Percentiles rank a stretch among this genome's conserved stretches.
Conservation (phyloP, 2,113 vertebrate species). For the Pavo muticus region DNA sequence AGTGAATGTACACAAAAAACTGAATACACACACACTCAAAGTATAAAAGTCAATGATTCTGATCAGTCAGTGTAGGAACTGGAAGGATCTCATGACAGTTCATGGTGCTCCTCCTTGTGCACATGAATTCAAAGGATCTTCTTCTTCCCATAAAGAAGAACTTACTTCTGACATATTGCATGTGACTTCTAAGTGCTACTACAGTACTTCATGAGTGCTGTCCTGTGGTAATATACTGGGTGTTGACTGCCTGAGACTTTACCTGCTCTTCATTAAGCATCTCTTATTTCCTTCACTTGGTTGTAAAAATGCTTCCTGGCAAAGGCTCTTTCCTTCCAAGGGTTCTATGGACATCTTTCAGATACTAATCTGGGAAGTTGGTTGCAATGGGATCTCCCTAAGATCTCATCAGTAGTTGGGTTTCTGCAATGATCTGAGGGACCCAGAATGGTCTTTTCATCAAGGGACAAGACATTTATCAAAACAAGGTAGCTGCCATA, state of each 20-base stretch:
- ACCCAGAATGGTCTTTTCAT: neutral
- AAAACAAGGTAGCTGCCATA: neutral
- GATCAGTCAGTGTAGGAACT: neutral
- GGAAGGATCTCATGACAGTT: neutral
- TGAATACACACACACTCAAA: neutral
- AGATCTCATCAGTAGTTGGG: neutral
- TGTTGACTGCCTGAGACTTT: neutral
- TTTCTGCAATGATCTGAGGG: neutral
- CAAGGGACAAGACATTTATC: neutral
- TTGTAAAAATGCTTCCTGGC: neutral
- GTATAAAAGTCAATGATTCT: neutral
- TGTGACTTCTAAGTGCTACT: neutral
- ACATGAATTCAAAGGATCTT: neutral
- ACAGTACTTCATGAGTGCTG: neutral
- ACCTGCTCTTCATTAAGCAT: neutral
- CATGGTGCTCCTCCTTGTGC: neutral
- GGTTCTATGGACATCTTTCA: neutral
- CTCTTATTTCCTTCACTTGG: neutral
- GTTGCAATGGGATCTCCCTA: neutral
- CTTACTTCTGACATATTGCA: neutral
- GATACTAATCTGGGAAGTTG: neutral
- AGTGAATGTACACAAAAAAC: neutral
- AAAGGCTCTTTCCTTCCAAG: neutral
- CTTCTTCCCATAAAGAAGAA: neutral
- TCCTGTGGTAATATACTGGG: neutral